Evolutionary conservation across 2,113 vertebrate species (phyloP).

Genomic region (Dromiciops gliroides): DNA sequence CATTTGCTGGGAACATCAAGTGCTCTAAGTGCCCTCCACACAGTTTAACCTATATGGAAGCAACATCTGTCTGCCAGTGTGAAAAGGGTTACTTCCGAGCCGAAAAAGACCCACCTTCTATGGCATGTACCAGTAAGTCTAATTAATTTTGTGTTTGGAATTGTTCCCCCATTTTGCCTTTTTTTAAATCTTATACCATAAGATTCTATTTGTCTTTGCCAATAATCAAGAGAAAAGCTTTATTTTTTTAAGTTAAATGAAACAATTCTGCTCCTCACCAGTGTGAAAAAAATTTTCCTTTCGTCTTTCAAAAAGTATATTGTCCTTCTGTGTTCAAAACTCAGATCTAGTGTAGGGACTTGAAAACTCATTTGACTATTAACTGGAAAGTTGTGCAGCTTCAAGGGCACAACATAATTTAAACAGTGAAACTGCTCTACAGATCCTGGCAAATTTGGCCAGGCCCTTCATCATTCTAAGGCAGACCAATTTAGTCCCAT

Average conservation of each 20-base stretch:
- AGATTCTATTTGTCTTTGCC: not conserved
- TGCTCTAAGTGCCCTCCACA: conserved; percentile 97
- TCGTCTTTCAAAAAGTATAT: not conserved
- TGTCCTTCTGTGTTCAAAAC: not conserved
- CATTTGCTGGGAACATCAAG: conserved; percentile 94
- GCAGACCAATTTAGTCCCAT: not conserved
- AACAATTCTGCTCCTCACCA: not conserved
- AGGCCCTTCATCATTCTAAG: not conserved
- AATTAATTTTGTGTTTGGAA: conserved; percentile 32
- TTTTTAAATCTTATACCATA: conserved; percentile 12
- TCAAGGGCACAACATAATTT: not conserved
- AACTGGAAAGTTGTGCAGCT: conserved; percentile 15
- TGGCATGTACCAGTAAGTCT: conserved; percentile 97
- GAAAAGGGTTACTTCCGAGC: conserved; percentile 94
- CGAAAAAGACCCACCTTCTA: conserved; percentile 94
- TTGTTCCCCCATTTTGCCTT: conserved; percentile 16
- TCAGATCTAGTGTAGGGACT: not conserved
- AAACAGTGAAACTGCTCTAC: not conserved
- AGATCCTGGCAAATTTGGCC: not conserved
- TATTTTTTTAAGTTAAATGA: not conserved
- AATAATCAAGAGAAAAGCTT: conserved; percentile 31
- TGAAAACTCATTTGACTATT: not conserved
- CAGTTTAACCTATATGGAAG: conserved; percentile 91
- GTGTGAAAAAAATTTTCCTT: not conserved
- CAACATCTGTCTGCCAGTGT: conserved; percentile 92